phyloP scores from a whole-genome alignment of 2,888 invertebrate species.

The Apotomis turbidana region DNA sequence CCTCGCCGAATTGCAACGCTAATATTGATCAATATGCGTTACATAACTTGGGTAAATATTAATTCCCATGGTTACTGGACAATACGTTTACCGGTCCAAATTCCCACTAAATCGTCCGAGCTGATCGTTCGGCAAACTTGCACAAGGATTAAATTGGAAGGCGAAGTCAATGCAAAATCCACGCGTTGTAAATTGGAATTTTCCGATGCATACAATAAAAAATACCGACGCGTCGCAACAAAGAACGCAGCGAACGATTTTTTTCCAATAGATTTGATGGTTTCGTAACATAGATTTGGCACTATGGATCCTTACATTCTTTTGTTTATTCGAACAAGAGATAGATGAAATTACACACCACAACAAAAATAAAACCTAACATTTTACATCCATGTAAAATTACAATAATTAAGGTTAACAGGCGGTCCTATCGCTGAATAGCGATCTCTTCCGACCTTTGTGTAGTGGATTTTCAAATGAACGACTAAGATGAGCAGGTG shows the following conservation, averaged over 20 bases:
- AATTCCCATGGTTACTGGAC: neutral
- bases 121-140: constrained; percentile 6
- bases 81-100: neutral
- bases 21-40: no score
- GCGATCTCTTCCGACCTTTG: no score
- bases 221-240: constrained; percentile 9
- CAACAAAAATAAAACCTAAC: no score
- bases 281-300: neutral
- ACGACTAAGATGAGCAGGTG: no score
- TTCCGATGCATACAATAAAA: neutral
- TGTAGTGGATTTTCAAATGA: no score
- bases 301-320: neutral
- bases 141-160: constrained; percentile 16
- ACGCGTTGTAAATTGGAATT: constrained; percentile 22
- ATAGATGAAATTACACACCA: no score
- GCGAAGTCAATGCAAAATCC: constrained; percentile 18
- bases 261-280: constrained; percentile 14
- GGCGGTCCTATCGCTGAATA: no score
- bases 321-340: neutral
- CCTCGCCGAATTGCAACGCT: no score
- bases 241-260: constrained; percentile 3
- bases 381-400: no score
- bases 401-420: no score
- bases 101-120: neutral
- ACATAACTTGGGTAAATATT: no score